Evolutionary conservation across 2,113 vertebrate species (phyloP), one percentile per base, ranked within the genome.

Genomic region (Nanorana parkeri): DNA sequence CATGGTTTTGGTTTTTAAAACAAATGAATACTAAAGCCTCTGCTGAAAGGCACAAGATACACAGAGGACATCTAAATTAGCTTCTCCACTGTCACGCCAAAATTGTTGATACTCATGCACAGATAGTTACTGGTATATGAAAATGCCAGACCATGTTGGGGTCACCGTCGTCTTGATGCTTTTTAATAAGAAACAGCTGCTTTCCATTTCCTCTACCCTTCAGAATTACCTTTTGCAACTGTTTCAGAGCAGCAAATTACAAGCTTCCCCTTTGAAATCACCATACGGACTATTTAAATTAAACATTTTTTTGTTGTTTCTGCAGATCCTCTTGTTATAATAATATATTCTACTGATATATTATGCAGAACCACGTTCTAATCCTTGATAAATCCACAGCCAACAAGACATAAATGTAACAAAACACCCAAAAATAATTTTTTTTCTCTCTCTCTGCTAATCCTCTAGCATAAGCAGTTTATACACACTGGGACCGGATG

Each of bases 401-500:
- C 54, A 76, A 72, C 71, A 83, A 66, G 63, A 69, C 54, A 76
- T 60, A 83, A 83, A 83, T 58, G 72, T 83, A 76, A 61, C 71
- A 83, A 76, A 83, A 75, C 52, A 74, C 58, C 64, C 51, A 76
- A 83, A 83, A 60, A 83, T 68, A 54, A 16, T 4, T 68, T 76
- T 55, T 82, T 68, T 68, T 68, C 21, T 56, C 61, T 28, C 41
- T 36, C 5, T 58, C 56, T 63, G 55, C 61, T 83, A 83, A 83
- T 83, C 80, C 69, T 58, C n/a, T n/a, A 51, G 80, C 54, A 76
- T 83, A 76, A 83, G 80, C 71, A 68, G 80, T 83, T 76, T 76
- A 76, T 76, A 4, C 80, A 60, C 71, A 68, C 75, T 58, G 79
- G 71, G 72, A 76, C 23, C 19, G 29, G 69, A 74, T 67, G 21